A percentile compares a stretch with the other conserved stretches of the same genome.
Evolutionary conservation across 2,113 vertebrate genomes (phyloP).

Genomic region (Triplophysa tibetana): DNA sequence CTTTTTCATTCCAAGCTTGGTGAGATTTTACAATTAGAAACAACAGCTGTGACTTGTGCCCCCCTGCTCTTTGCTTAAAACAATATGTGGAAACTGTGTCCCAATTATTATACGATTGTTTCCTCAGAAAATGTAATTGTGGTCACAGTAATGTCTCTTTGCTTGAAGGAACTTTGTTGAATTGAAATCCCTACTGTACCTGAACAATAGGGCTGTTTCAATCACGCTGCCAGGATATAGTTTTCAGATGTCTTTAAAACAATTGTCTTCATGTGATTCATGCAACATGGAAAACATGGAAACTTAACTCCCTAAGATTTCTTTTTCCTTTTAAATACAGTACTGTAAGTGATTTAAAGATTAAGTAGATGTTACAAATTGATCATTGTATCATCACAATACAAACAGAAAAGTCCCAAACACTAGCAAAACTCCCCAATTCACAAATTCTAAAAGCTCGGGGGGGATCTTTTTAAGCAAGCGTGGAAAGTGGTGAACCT

Average conservation of each 20-base stretch:
- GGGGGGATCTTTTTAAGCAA: not conserved
- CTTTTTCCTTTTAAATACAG: too few species aligned
- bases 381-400: too few species aligned
- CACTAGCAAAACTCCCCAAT: too few species aligned
- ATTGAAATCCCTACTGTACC: not conserved
- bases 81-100: not conserved
- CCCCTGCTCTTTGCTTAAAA: not conserved
- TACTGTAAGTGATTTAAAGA: too few species aligned
- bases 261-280: not conserved
- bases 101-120: too few species aligned
- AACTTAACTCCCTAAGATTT: not conserved
- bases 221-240: slow-evolving; percentile 1
- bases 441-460: not conserved
- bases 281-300: not conserved
- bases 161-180: not conserved
- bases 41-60: not conserved
- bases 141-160: not conserved
- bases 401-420: too few species aligned
- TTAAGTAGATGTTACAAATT: too few species aligned
- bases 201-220: not conserved
- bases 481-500: too few species aligned
- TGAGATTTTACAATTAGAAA: slow-evolving; percentile 9
- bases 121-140: too few species aligned
- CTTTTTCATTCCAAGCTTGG: not conserved
- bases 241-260: not conserved